Evolutionary conservation across 2,888 invertebrate species (phyloP).

Genomic region (Chironomus tentans): DNA sequence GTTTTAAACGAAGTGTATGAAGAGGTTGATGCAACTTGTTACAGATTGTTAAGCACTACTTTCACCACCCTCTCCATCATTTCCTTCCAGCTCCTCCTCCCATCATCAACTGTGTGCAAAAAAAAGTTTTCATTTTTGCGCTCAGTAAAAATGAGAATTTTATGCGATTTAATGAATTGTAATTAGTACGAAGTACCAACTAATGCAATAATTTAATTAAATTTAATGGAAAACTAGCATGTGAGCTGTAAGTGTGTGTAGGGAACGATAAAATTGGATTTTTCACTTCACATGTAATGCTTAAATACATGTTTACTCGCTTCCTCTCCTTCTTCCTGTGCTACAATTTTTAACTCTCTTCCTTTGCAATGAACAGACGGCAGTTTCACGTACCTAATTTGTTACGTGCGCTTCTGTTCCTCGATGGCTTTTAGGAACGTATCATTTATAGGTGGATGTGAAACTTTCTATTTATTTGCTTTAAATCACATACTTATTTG

Average conservation of each 20-base stretch:
- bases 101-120: neutral
- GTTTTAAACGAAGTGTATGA: too few relatives aligned
- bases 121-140: too few relatives aligned
- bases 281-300: too few relatives aligned
- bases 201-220: slow-evolving; percentile 24
- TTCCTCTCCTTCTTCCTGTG: too few relatives aligned
- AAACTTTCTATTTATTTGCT: too few relatives aligned
- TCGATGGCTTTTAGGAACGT: neutral
- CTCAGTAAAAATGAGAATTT: neutral
- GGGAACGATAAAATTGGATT: neutral
- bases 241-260: neutral
- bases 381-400: neutral
- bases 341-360: neutral
- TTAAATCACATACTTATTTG: too few relatives aligned
- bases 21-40: neutral
- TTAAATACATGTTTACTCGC: too few relatives aligned
- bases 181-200: neutral
- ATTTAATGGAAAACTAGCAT: slow-evolving; percentile 20
- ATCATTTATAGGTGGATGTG: too few relatives aligned
- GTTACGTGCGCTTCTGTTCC: neutral
- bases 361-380: neutral
- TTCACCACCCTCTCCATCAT: neutral
- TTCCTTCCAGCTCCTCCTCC: too few relatives aligned
- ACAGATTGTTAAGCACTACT: neutral
- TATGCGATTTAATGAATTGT: slow-evolving; percentile 12